phyloP scores from a whole-genome alignment of 2,797 vertebrate genomes.

The Salarias fasciatus region DNA sequence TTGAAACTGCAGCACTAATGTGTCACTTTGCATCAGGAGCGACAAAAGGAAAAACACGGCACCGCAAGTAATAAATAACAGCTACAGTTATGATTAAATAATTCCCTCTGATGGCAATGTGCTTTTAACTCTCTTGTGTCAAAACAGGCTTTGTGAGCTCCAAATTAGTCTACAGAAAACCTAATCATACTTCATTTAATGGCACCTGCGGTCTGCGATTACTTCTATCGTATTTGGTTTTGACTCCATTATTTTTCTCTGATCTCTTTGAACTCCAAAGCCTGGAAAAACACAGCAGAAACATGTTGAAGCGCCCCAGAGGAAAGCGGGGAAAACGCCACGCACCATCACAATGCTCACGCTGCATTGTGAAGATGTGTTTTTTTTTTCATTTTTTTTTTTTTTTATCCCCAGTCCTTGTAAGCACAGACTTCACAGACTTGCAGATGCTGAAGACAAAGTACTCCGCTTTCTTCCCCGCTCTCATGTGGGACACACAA shows the following conservation, averaged over 20 bases:
- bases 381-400: slow-evolving; percentile 6
- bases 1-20: neutral
- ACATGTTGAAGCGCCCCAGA: too few relatives aligned
- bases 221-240: too few relatives aligned
- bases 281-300: too few relatives aligned
- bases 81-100: slow-evolving; percentile 21
- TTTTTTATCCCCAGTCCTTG: neutral
- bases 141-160: slow-evolving; percentile 22
- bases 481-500: slow-evolving; percentile 46
- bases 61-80: slow-evolving; percentile 17
- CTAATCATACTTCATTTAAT: slow-evolving; percentile 38
- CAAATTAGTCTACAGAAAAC: slow-evolving; percentile 26
- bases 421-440: slow-evolving; percentile 25
- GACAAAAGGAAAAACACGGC: slow-evolving; percentile 6
- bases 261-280: too few relatives aligned
- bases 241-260: too few relatives aligned
- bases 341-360: too few relatives aligned
- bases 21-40: slow-evolving; percentile 1
- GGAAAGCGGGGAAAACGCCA: too few relatives aligned
- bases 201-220: slow-evolving; percentile 10
- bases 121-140: slow-evolving; percentile 14
- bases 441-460: slow-evolving; percentile 45
- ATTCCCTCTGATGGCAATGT: slow-evolving; percentile 21
- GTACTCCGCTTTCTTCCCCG: slow-evolving; percentile 30
- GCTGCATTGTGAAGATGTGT: slow-evolving; percentile 18